Evolutionary conservation across 2,888 invertebrate species (phyloP).

Genomic region (Synanthedon formicaeformis): DNA sequence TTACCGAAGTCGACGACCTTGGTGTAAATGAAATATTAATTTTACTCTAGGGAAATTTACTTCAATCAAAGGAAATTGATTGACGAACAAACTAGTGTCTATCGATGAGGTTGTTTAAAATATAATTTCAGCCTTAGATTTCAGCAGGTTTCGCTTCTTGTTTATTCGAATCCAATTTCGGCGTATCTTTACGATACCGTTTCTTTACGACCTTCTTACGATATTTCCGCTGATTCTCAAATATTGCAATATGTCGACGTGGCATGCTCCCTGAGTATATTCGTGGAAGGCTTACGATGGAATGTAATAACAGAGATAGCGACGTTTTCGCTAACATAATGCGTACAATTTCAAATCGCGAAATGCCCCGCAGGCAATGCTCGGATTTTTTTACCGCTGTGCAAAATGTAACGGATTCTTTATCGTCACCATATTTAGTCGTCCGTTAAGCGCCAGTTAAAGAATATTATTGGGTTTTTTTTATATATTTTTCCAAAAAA

Average conservation of each 20-base stretch:
- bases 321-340: constrained; percentile 39
- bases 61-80: not conserved
- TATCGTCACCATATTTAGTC: constrained; percentile 16
- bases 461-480: too few relatives aligned
- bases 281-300: constrained; percentile 22
- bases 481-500: too few relatives aligned
- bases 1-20: too few relatives aligned
- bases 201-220: constrained; percentile 19
- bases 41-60: too few relatives aligned
- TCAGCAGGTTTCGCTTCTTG: constrained; percentile 12
- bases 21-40: too few relatives aligned
- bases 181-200: constrained; percentile 10
- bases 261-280: constrained; percentile 24
- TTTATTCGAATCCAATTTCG: constrained; percentile 23
- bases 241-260: constrained; percentile 34
- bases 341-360: constrained; percentile 51
- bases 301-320: constrained; percentile 52
- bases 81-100: not conserved
- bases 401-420: constrained; percentile 35
- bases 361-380: constrained; percentile 38
- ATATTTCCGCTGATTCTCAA: constrained; percentile 29
- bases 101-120: not conserved
- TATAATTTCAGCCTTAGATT: too few relatives aligned
- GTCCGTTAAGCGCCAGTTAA: constrained; percentile 13
- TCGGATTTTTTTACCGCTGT: constrained; percentile 29